Conservation (phyloP, 2,113 vertebrate species). For the western clawed frog (Xenopus tropicalis) region UCB_Xtro_10.0 CM004448.2:68396001-68396500, state of each 20-base stretch:
- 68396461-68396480: conserved; percentile 36
- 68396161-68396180: conserved; percentile 68
- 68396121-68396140: conserved; percentile 70
- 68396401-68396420: conserved; percentile 45
- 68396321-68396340: conserved; percentile 56
- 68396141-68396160: conserved; percentile 74
- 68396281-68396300: conserved; percentile 54
- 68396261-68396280: conserved; percentile 71
- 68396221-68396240: conserved; percentile 84
- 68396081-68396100: conserved; percentile 65
- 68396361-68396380: conserved; percentile 46
- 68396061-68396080: conserved; percentile 70
- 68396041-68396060: conserved; percentile 75
- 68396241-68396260: conserved; percentile 77
- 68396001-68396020: conserved; percentile 62
- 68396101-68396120: conserved; percentile 58
- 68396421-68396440: conserved; percentile 39
- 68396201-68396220: conserved; percentile 73
- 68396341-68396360: conserved; percentile 59
- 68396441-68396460: conserved; percentile 6
- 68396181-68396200: conserved; percentile 82
- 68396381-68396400: conserved; percentile 47
- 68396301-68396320: conserved; percentile 62
- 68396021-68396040: conserved; percentile 61
- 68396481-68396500: conserved; percentile 45